Evolutionary conservation across 2,797 vertebrate species (phyloP), one percentile per base, ranked within the genome.

Genomic region (Syngnathus acus): DNA sequence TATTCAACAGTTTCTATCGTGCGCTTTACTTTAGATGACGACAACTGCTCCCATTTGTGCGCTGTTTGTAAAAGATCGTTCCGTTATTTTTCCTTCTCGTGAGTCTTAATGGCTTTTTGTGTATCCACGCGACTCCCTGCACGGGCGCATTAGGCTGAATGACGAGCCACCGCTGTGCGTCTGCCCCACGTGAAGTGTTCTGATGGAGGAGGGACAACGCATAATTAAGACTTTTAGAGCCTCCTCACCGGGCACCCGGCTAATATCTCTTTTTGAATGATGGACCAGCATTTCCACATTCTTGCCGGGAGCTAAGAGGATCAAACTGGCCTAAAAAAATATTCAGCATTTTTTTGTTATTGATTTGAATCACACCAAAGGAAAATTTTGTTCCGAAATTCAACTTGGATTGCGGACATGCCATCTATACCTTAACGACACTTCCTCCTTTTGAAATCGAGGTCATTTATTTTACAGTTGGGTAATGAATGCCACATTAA

Each of bases 401-500:
- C 67, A 68, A 77, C 73, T 73, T 72, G 67, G 1, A 64, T 43
- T 64, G 77, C 72, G 74, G 62, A 82, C 72, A 76, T 81, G 72
- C 76, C 83, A 85, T 88, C 87, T 83, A 80, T 89, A 89, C 85
- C 86, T 88, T 90, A 90, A 90, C 68, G 85, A 87, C 87, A 78
- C 80, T 82, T 84, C 84, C 79, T 72, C 73, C n/a, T 91, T 89
- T 90, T 84, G 88, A 91, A 90, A 91, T 87, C 85, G 80, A 89
- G 85, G 86, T 81, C 88, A 88, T 91, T 90, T 90, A 87, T 89
- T 91, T 89, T 91, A 91, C 90, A 88, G 88, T 87, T 88, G 79
- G 82, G 84, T 92, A 92, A 91, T 92, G 89, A 89, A 90, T 88
- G 91, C 86, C 90, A 92, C 90, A 91, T 92, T 93, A 92, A 90